Evolutionary conservation across 2,888 invertebrate genomes (phyloP).

Genomic region (Lamellibrachia columna): DNA sequence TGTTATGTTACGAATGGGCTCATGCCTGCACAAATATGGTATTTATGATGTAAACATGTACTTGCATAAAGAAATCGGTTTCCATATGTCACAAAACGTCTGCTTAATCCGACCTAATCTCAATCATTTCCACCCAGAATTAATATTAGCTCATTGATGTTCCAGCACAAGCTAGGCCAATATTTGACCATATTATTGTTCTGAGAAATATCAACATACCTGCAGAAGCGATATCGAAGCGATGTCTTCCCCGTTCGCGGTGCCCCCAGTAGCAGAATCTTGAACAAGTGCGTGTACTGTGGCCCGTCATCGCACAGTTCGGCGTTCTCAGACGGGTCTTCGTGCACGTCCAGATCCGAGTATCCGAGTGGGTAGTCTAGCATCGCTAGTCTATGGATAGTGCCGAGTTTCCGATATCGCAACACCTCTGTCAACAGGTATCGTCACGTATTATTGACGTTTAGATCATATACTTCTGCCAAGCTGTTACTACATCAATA

Average conservation of each 20-base stretch:
- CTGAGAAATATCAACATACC: not conserved
- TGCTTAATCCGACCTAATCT: not conserved
- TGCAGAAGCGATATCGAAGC: constrained; percentile 35
- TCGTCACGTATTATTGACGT: not conserved
- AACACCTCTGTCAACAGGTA: constrained; percentile 30
- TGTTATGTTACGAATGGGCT: not conserved
- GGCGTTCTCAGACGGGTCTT: constrained; percentile 23
- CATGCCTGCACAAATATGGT: not conserved
- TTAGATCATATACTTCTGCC: too few relatives aligned
- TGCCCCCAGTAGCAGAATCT: constrained; percentile 37
- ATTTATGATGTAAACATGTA: not conserved
- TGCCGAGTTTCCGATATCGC: constrained; percentile 31
- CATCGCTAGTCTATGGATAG: constrained; percentile 14
- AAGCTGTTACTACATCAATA: too few relatives aligned
- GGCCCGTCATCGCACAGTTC: constrained; percentile 18
- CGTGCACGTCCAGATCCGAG: constrained; percentile 30
- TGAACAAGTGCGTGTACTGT: constrained; percentile 39
- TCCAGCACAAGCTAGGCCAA: not conserved
- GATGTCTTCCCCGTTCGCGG: constrained; percentile 38
- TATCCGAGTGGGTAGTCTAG: not conserved
- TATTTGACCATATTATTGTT: not conserved
- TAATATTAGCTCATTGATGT: not conserved
- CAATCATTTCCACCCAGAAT: not conserved
- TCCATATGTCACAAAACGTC: not conserved
- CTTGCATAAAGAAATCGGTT: not conserved